Conservation (phyloP, 2,113 vertebrate genomes). For the Podiceps cristatus region DNA sequence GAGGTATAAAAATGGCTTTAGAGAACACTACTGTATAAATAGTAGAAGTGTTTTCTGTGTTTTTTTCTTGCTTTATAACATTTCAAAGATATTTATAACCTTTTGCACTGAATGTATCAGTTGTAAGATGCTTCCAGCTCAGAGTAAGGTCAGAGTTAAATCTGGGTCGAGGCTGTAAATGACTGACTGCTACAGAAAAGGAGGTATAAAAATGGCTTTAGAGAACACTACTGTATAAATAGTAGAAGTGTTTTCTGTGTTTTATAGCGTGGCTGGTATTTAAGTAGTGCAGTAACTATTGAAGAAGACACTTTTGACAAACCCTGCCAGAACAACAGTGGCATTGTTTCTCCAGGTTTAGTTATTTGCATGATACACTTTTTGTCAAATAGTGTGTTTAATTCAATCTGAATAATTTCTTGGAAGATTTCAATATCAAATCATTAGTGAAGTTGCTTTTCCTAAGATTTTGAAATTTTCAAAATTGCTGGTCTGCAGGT, state of each 20-base stretch:
- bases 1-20: slow-evolving; percentile 26
- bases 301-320: not conserved
- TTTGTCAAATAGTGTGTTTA: not conserved
- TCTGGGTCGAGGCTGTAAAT: slow-evolving; percentile 6
- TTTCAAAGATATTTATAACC: slow-evolving; percentile 55
- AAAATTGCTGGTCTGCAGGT: not conserved
- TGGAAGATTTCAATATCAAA: not conserved
- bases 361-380: not conserved
- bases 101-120: slow-evolving; percentile 28
- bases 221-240: not conserved
- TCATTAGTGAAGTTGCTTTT: not conserved
- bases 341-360: not conserved
- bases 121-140: slow-evolving; percentile 38
- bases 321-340: not conserved
- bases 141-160: slow-evolving; percentile 43
- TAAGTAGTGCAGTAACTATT: not conserved
- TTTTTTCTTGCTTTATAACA: slow-evolving; percentile 18
- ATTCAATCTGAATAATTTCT: not conserved
- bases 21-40: not conserved
- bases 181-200: not conserved
- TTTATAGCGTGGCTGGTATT: not conserved
- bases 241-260: not conserved
- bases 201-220: slow-evolving; percentile 26
- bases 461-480: not conserved
- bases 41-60: not conserved